phyloP scores from a whole-genome alignment of 2,113 vertebrate species.

The Istiophorus platypterus region DNA sequence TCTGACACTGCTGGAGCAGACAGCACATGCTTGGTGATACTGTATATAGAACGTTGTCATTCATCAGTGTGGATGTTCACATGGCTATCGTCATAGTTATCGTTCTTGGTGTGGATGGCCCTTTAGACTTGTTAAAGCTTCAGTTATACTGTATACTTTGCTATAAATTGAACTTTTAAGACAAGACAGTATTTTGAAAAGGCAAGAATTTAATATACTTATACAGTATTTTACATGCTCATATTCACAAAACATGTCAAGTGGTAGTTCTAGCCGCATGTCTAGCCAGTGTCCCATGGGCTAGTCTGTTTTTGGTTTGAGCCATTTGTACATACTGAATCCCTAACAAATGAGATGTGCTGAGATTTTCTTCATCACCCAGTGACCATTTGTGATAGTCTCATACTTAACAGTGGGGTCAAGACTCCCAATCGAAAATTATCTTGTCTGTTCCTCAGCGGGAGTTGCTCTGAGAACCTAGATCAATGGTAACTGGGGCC shows the following conservation, averaged over 20 bases:
- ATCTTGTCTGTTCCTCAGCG: background rate
- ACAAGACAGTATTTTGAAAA: no score
- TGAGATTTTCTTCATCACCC: background rate
- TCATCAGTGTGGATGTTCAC: no score
- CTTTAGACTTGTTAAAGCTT: no score
- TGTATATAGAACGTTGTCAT: no score
- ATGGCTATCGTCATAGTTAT: no score
- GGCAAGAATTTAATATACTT: background rate
- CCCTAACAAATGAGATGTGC: background rate
- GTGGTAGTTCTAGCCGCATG: background rate
- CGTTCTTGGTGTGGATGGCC: no score
- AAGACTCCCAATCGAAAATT: background rate
- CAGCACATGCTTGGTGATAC: no score
- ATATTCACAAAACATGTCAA: background rate
- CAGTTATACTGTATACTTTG: no score
- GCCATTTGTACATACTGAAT: background rate
- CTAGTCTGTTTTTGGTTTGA: background rate
- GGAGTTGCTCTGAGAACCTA: background rate
- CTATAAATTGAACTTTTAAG: no score
- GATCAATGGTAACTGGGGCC: background rate
- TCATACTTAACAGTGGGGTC: background rate
- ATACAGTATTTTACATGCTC: background rate
- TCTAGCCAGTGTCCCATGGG: background rate
- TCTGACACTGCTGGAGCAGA: no score
- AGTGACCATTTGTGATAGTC: background rate